Evolutionary conservation across 2,888 invertebrate genomes (phyloP), one percentile per base, ranked within the genome.

Genomic region (Agonopterix heracliana): DNA sequence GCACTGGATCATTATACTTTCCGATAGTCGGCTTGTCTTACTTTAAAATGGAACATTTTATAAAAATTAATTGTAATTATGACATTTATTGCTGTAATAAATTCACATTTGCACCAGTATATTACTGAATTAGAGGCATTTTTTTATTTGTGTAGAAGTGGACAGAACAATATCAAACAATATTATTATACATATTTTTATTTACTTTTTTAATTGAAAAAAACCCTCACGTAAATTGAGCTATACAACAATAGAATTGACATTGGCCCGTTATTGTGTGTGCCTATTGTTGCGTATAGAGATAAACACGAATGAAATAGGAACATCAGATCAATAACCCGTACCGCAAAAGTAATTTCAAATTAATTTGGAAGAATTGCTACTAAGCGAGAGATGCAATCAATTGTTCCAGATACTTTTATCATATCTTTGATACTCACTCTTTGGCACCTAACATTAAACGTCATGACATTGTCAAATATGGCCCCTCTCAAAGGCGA

Each of bases 271-370:
- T 72, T 67, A 66, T 61, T 64, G 54, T 54, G 65, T 63, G 64
- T 67, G 72, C 68, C 76, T 75, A 73, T 70, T 74, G 78, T 68
- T 73, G 80, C 72, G 66, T 71, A 70, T 68, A 75, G 67, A 67
- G 77, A 26, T 26, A 26, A 73, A 71, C 73, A 70, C 75, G 74
- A 78, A 74, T 74, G 81, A 72, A 71, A 77, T 87, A 87, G 87
- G 87, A 87, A 87, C 87, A 87, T 87, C 84, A 83, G 84, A 83
- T 85, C 86, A 81, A 79, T 72, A 82, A 86, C 86, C 87, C 86
- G 87, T 85, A 85, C 81, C 75, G 74, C 79, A 71, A 80, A 73
- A 75, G 64, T 74, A 78, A 77, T 79, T 74, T 82, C 72, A 76
- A 82, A 72, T 58, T 56, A 80, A 78, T 85, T 86, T 83, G 82